Conservation (phyloP, 2,888 invertebrate species). For the Priocnemis perturbator region DNA sequence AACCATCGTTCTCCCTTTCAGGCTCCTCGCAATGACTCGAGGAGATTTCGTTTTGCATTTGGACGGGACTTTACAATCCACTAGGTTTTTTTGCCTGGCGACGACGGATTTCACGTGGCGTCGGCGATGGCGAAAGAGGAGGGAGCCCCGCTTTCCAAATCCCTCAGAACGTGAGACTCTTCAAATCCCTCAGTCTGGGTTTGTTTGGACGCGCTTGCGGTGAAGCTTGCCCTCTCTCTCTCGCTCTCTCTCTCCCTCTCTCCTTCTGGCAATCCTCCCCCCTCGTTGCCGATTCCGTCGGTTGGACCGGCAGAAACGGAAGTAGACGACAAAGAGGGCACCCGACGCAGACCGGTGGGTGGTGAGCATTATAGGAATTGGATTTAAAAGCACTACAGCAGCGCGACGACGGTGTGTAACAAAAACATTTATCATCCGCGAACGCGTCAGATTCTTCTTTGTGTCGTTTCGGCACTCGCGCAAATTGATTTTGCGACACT, state of each 20-base stretch:
- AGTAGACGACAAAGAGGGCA: background rate
- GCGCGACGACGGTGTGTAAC: conserved; percentile 35
- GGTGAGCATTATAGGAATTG: conserved; percentile 61
- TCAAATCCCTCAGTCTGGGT: conserved; percentile 50
- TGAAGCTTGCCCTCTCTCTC: conserved; percentile 24
- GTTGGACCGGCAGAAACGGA: conserved; percentile 22
- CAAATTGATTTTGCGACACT: conserved; percentile 32
- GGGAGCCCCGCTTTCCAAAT: conserved; percentile 35
- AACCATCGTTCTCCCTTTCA: no score
- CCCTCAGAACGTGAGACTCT: conserved; percentile 43
- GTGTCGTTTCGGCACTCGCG: conserved; percentile 42
- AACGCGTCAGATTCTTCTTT: conserved; percentile 41
- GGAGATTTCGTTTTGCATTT: background rate
- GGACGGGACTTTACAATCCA: background rate
- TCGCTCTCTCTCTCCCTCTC: background rate
- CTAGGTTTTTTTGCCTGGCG: background rate
- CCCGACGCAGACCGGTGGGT: background rate
- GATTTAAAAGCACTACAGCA: conserved; percentile 60
- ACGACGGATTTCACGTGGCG: conserved; percentile 17
- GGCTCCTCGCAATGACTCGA: conserved; percentile 1
- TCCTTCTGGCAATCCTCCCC: background rate
- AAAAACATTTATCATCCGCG: conserved; percentile 59
- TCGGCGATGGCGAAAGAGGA: conserved; percentile 6
- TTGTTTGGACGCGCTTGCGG: conserved; percentile 60
- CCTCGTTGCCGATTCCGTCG: conserved; percentile 16